Base-by-base conservation (phyloP, 2,797 vertebrate genomes). In the Helarctos malayanus region DNA sequence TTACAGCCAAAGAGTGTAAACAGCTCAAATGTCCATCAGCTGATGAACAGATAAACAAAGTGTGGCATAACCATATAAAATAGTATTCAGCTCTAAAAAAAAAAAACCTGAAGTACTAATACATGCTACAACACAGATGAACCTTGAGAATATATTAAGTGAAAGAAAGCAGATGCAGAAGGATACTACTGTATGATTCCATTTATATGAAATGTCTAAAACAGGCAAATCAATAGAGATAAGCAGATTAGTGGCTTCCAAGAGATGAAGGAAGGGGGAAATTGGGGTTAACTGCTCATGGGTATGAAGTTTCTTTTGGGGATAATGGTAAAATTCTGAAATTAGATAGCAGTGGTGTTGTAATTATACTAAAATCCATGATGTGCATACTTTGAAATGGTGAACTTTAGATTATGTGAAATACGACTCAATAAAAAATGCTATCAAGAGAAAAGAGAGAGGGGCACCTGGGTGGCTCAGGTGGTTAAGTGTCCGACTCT, bases 81-180 rank as follows among this genome's bases (percentile, higher is more conserved):
- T 32, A 47, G 27, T 76, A 52, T 73, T 71, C 69, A 65, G 18
- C 7, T 73, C n/a, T 61, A 16, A 92, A 92, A 92, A 68, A 45
- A 59, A 41, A 5, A 5, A 41, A 41, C 41, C 52, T 11, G 32
- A 82, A 52, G 12, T 49, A n/a, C 7, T 59, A 13, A 87, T 41
- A 54, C 12, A n/a, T 25, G 65, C 21, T 69, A 52, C 32, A 63
- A 84, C 13, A 45, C 56, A 35, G 45, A 23, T 21, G 21, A 81
- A 54, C 3, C 19, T 47, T 32, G 5, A 85, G 61, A 49, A 84
- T 29, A 56, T 54, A 45, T 47, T 82, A 78, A 86, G 9, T 49
- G 45, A 96, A 95, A 85, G 29, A 96, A 87, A 54, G 11, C 5
- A 90, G 52, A 90, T 13, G 56, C 9, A 63, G 59, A 82, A 75